Evolutionary conservation across 2,888 invertebrate genomes (phyloP).

Genomic region (Criorhina ranunculi): DNA sequence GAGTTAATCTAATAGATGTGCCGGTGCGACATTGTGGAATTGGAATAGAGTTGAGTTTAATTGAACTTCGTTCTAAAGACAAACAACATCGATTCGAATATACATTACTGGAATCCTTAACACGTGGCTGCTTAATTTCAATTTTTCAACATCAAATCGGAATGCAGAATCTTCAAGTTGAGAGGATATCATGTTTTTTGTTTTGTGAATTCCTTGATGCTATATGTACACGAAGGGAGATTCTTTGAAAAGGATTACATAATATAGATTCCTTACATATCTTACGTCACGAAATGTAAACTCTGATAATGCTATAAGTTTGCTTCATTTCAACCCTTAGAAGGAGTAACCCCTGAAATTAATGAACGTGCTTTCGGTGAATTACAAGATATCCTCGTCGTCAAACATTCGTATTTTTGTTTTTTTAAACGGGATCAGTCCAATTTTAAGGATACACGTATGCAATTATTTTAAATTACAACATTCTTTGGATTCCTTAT

Average conservation of each 20-base stretch:
- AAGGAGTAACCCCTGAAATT: conserved; percentile 36
- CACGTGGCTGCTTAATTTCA: conserved; percentile 66
- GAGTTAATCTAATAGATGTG: conserved; percentile 52
- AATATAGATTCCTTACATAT: conserved; percentile 50
- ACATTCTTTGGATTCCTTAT: conserved; percentile 21
- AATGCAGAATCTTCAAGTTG: conserved; percentile 31
- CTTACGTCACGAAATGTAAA: conserved; percentile 58
- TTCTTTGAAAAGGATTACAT: conserved; percentile 51
- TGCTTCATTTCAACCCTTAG: conserved; percentile 44
- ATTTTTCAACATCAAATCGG: conserved; percentile 53
- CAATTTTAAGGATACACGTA: background rate
- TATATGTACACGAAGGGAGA: conserved; percentile 39
- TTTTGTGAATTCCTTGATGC: conserved; percentile 29
- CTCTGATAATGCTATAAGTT: conserved; percentile 16
- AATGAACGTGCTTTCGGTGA: conserved; percentile 46
- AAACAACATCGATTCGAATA: conserved; percentile 48
- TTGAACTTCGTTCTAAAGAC: background rate
- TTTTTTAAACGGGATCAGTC: background rate
- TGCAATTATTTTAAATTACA: conserved; percentile 39
- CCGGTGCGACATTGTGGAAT: background rate
- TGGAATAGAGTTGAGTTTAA: conserved; percentile 8
- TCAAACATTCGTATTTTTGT: conserved; percentile 13
- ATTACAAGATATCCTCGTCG: conserved; percentile 17
- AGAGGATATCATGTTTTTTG: conserved; percentile 32
- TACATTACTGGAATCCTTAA: conserved; percentile 56